Evolutionary conservation across 2,888 invertebrate species (phyloP).

Genomic region (Hemicrepidius hirtus): DNA sequence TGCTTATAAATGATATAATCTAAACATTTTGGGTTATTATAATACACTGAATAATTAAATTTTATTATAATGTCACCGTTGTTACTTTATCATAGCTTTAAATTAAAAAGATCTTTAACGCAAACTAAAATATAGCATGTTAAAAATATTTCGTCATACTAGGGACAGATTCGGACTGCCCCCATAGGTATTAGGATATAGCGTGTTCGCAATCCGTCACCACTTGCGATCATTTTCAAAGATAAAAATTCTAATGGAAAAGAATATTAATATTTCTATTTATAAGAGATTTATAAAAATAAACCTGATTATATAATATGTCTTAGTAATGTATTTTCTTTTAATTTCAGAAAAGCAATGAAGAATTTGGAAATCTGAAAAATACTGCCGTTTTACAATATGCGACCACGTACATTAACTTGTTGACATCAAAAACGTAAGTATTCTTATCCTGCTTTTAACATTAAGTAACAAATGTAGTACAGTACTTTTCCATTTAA

Average conservation of each 20-base stretch:
- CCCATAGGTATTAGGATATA: slow-evolving; percentile 15
- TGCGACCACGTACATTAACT: slow-evolving; percentile 64
- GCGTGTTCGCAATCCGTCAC: slow-evolving; percentile 12
- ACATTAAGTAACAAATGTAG: no score
- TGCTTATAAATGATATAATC: no score
- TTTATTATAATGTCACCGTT: no score
- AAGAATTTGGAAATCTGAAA: slow-evolving; percentile 57
- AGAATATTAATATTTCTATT: slow-evolving; percentile 25
- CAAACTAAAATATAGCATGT: no score
- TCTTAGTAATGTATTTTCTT: slow-evolving; percentile 22
- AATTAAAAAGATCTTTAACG: no score
- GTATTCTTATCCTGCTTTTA: background rate
- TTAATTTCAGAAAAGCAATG: slow-evolving; percentile 56
- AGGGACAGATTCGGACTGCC: background rate
- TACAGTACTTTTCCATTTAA: no score
- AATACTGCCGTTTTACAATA: slow-evolving; percentile 60
- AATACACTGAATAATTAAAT: no score
- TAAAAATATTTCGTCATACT: background rate
- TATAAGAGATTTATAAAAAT: slow-evolving; percentile 14
- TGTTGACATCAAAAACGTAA: slow-evolving; percentile 68
- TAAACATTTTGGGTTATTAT: no score
- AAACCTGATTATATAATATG: background rate
- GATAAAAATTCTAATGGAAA: slow-evolving; percentile 7
- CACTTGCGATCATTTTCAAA: slow-evolving; percentile 12
- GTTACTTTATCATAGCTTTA: no score